Percentiles rank a stretch among this genome's conserved stretches.
Conservation (phyloP, 2,888 invertebrate genomes). For the Gandaritis pyraliata region DNA sequence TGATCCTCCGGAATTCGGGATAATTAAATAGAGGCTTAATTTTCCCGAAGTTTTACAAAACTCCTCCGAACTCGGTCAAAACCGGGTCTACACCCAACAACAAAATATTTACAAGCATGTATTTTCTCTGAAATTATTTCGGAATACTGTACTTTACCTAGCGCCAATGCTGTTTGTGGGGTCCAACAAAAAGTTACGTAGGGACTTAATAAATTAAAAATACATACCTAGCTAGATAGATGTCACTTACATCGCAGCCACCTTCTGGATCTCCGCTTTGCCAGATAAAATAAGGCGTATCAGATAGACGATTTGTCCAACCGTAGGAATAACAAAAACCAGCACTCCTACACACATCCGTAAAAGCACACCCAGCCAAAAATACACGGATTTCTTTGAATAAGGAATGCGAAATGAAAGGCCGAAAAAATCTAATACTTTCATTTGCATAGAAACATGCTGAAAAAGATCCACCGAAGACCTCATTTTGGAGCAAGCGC, state of each 20-base stretch:
- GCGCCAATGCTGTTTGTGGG: too few species aligned
- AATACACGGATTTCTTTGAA: constrained; percentile 46
- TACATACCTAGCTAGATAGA: neutral
- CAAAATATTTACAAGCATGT: neutral
- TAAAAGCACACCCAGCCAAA: constrained; percentile 49
- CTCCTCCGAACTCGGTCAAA: neutral
- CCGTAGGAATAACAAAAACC: constrained; percentile 52
- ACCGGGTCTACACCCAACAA: too few species aligned
- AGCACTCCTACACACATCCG: constrained; percentile 47
- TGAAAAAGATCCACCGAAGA: constrained; percentile 47
- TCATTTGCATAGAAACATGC: constrained; percentile 55
- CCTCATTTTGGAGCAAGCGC: constrained; percentile 44
- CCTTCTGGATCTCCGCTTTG: constrained; percentile 55
- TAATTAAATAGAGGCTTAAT: neutral
- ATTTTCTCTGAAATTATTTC: neutral
- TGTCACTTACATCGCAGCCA: constrained; percentile 57
- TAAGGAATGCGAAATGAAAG: constrained; percentile 61
- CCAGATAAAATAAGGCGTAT: constrained; percentile 51
- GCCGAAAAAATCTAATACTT: constrained; percentile 51
- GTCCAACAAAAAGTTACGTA: neutral
- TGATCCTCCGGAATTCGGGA: neutral
- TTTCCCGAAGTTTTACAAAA: neutral
- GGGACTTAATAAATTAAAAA: neutral
- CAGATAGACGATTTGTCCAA: constrained; percentile 54
- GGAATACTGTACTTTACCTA: too few species aligned